Evolutionary conservation across 1,140 invertebrate genomes (phyloP), one percentile per base, ranked within the genome.

Genomic region (Branchinecta lindahli): DNA sequence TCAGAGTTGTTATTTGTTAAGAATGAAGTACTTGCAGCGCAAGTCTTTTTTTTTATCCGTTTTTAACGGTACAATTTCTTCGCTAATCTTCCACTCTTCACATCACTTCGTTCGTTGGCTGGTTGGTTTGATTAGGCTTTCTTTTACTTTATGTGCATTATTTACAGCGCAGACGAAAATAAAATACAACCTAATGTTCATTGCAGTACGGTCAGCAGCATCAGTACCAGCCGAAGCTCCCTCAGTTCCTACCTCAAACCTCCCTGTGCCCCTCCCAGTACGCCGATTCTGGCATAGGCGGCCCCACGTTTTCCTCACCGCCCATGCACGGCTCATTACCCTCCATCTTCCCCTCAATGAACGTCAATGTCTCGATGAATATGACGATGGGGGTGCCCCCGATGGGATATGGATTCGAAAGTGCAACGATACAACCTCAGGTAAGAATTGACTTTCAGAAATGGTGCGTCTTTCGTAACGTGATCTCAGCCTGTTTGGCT

Each of bases 341-440:
- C 46, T 69, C 72, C 21, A 70, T 66, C 8, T 91, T 91, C 78
- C 89, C 89, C 18, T 87, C 88, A 72, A 96, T 96, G 92, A 92
- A 90, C 75, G 92, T 96, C 70, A 96, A 96, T 76, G 92, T 96
- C 0, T 94, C 91, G 70, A 95, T 96, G 93, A 94, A 94, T 78
- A 96, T 96, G 93, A 96, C 93, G 20, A 94, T 95, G 87, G 80
- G 80, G 7, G 76, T 82, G 69, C 78, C 76, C 21, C 74, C 66
- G 73, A 90, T 90, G 78, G 90, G 90, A 68, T 89, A 88, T 75
- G 84, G 85, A 18, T 80, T 84, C 0, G 74, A 74, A 67, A 44
- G 33, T 10, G 46, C 66, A 12, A 33, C 66, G 18, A 15, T 61
- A 15, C 52, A 61, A 20, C 52, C 52, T 15, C 52, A 61, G 52